phyloP scores from a whole-genome alignment of 2,888 invertebrate species.

The Hydrotaea cyrtoneurina region DNA sequence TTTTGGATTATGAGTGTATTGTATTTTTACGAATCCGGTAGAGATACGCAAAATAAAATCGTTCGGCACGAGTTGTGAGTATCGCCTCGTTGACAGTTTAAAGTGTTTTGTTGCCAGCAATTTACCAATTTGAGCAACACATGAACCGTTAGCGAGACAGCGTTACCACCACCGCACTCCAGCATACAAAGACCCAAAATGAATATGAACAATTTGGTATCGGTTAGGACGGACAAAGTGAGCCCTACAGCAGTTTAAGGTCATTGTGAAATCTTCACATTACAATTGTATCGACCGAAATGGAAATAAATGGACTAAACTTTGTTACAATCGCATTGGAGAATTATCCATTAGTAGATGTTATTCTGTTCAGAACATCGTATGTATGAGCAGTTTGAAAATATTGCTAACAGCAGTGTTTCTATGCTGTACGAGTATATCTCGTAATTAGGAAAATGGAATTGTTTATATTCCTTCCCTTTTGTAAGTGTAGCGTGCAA shows the following conservation, averaged over 20 bases:
- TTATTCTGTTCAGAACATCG: too few species aligned
- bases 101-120: constrained; percentile 70
- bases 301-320: too few species aligned
- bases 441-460: too few species aligned
- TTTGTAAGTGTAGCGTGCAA: too few species aligned
- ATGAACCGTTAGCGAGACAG: constrained; percentile 41
- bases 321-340: too few species aligned
- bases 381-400: too few species aligned
- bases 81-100: constrained; percentile 69
- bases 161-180: constrained; percentile 42
- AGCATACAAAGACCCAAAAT: not conserved
- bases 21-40: not conserved
- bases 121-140: constrained; percentile 70
- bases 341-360: too few species aligned
- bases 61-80: constrained; percentile 60
- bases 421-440: too few species aligned
- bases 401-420: too few species aligned
- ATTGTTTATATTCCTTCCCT: too few species aligned
- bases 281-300: too few species aligned
- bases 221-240: not conserved
- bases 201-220: constrained; percentile 27
- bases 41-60: constrained; percentile 16
- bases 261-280: too few species aligned
- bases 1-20: constrained; percentile 30
- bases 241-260: not conserved